phyloP scores from a whole-genome alignment of 1,140 invertebrate genomes.

The Phortica variegata region DNA sequence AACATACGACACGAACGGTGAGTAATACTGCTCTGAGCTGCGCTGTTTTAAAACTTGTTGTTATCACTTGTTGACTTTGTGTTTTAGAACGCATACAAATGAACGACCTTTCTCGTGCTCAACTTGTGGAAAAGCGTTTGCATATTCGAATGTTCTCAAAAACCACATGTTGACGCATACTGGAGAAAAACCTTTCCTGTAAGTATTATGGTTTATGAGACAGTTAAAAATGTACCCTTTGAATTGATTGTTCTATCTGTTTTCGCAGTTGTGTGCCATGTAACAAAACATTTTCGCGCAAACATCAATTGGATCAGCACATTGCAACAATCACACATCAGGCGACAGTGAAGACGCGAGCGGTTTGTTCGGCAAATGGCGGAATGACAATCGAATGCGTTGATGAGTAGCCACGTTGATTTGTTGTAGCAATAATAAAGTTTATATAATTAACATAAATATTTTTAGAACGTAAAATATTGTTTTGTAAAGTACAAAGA shows the following conservation, averaged over 20 bases:
- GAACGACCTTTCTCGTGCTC: conserved; percentile 71
- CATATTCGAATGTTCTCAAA: conserved; percentile 65
- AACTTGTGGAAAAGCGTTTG: conserved; percentile 72
- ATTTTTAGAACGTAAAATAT: too few relatives aligned
- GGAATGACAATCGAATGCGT: too few relatives aligned
- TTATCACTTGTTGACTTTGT: not conserved
- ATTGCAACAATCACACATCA: conserved; percentile 51
- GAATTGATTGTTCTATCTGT: conserved; percentile 7
- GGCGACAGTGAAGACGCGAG: conserved; percentile 29
- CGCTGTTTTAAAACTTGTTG: not conserved
- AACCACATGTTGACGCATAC: conserved; percentile 61
- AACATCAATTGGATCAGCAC: conserved; percentile 51
- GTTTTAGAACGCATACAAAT: conserved; percentile 67
- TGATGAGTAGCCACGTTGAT: too few relatives aligned
- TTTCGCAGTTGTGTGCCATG: conserved; percentile 39
- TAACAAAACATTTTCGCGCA: conserved; percentile 53
- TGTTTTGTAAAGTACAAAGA: too few relatives aligned
- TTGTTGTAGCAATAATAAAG: too few relatives aligned
- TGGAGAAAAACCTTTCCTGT: conserved; percentile 52
- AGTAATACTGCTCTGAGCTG: not conserved
- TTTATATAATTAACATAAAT: too few relatives aligned
- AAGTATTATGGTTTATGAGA: conserved; percentile 12
- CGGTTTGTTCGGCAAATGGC: too few relatives aligned
- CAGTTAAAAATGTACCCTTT: not conserved
- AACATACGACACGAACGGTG: conserved; percentile 63